Base-by-base conservation (phyloP, 1,140 invertebrate genomes). In the Pogonus chalceus region DNA sequence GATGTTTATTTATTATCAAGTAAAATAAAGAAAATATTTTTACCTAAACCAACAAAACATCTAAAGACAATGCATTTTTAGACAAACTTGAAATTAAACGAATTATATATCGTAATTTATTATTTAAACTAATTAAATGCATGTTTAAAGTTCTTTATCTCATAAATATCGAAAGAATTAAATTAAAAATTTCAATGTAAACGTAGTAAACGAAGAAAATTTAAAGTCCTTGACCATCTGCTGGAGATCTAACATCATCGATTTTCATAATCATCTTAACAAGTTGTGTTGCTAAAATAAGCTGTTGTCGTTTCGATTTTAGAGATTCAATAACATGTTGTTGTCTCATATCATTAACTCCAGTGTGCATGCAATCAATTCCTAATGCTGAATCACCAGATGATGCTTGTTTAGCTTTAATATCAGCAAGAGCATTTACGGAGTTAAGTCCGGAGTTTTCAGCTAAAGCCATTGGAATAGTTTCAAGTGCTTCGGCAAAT, bases 231-330 rank as follows among this genome's bases (percentile, higher is more conserved):
- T 43, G 37, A 4, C 9, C 23, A 12, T 85, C 83, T 20, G 72
- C 77, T 1, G 86, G 83, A 2, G 87, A 88, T 57, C 96, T 81
- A 49, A 99, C 88, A 69, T 99, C 97, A 72, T 99, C 97, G 56
- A 99, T 99, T 75, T 99, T 99, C 37, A 99, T 78, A 58, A 99
- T 98, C 96, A 99, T 99, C 72, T 97, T 96, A 4, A 98, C 95
- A 21, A 99, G 78, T 68, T 97, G 91, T 0, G 96, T 97, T 1
- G 97, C 96, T 51, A 99, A 75, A 20, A 95, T 76, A 20, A 99
- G 91, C 74, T 99, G 97, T 66, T 98, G 95, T 60, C 92, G 92
- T 80, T 99, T 99, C 35, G 92, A 93, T 65, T 90, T 88, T 18
- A 99, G 74, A 0, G 96, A 96, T 75, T 99, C 97, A 51, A 99